These are phyloP conservation scores for Cataglyphis cursor DNA, from an alignment of 2,888 invertebrate species.

Conservation along the genomic window DNA sequence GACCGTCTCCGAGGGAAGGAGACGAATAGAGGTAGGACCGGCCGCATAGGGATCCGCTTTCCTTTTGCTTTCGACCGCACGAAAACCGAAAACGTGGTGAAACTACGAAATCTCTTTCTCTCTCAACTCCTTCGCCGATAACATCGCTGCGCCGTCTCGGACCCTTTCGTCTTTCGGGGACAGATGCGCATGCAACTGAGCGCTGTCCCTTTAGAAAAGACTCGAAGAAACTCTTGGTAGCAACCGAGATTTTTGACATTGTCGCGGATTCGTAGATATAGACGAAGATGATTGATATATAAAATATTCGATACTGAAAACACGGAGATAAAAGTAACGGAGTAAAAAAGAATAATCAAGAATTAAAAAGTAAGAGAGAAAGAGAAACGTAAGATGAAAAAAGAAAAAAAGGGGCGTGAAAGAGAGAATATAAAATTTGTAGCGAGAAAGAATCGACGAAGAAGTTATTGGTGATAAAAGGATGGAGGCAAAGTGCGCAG, in stretches of 20 bases:
- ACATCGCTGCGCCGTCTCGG: constrained; percentile 69
- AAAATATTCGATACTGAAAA: constrained; percentile 24
- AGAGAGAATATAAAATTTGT: constrained; percentile 67
- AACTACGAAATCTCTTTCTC: constrained; percentile 81
- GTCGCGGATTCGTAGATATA: neutral
- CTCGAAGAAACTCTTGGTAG: constrained; percentile 22
- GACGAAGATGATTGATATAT: neutral
- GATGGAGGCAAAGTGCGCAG: neutral
- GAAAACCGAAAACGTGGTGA: constrained; percentile 84
- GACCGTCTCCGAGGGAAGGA: constrained; percentile 34
- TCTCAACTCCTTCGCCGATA: constrained; percentile 81
- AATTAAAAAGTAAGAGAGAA: neutral
- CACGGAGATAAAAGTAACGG: neutral
- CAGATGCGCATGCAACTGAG: constrained; percentile 33
- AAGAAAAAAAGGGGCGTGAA: neutral
- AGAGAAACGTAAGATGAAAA: constrained; percentile 3
- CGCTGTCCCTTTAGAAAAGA: constrained; percentile 7
- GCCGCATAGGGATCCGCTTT: constrained; percentile 67
- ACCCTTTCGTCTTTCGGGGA: constrained; percentile 29
- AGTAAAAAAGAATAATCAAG: neutral
- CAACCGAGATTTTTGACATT: constrained; percentile 36
- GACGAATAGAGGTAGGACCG: constrained; percentile 38
- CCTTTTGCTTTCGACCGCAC: constrained; percentile 75
- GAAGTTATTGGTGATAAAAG: constrained; percentile 70
- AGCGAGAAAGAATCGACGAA: constrained; percentile 64